Evolutionary conservation across 2,888 invertebrate genomes (phyloP).

Genomic region (Sarcophaga subvicina): DNA sequence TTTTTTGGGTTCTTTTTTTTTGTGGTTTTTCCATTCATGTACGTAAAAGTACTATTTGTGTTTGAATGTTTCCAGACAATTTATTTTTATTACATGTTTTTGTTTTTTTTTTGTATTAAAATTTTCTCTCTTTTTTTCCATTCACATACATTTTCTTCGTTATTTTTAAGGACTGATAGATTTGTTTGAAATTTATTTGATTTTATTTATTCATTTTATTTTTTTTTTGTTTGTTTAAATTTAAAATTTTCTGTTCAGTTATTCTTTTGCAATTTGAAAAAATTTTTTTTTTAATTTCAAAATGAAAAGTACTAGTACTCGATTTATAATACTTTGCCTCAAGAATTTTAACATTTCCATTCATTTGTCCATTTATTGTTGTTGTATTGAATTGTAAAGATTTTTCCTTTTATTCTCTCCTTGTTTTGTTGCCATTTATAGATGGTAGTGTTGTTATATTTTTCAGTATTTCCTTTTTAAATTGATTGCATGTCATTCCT

Average conservation of each 20-base stretch:
- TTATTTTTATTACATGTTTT: slow-evolving; percentile 1
- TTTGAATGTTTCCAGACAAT: slow-evolving; percentile 43
- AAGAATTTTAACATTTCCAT: slow-evolving; percentile 15
- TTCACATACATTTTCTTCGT: neutral
- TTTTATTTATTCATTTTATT: slow-evolving; percentile 14
- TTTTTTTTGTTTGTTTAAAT: neutral
- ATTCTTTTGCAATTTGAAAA: neutral
- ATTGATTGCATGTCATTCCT: slow-evolving; percentile 44
- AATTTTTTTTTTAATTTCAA: slow-evolving; percentile 31
- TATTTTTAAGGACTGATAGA: slow-evolving; percentile 38
- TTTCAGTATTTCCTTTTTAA: slow-evolving; percentile 6
- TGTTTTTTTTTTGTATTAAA: slow-evolving; percentile 12
- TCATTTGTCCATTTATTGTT: slow-evolving; percentile 23
- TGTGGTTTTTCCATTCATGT: neutral
- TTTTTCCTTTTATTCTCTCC: neutral
- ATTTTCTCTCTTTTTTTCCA: neutral
- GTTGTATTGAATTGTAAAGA: slow-evolving; percentile 1
- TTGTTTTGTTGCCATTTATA: slow-evolving; percentile 5
- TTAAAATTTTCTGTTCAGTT: neutral
- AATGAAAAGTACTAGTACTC: slow-evolving; percentile 25
- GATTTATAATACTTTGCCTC: slow-evolving; percentile 24
- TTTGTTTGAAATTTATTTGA: slow-evolving; percentile 45
- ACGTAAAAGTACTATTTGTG: slow-evolving; percentile 1
- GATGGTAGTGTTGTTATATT: slow-evolving; percentile 14
- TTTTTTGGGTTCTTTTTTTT: neutral